Evolutionary conservation across 2,888 invertebrate genomes (phyloP), one percentile per base, ranked within the genome.

Genomic region (Galerucella pusilla): DNA sequence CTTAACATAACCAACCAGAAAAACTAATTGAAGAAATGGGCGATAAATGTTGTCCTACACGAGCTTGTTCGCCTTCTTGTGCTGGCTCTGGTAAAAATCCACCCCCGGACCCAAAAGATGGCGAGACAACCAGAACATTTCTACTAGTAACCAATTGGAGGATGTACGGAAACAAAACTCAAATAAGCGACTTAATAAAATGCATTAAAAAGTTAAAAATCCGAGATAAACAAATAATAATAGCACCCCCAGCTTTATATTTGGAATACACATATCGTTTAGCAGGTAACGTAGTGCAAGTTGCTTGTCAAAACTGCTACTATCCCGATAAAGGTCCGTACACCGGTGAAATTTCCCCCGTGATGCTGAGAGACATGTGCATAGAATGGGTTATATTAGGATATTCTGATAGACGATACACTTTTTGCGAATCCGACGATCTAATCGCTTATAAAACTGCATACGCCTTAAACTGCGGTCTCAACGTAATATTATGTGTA

Each of bases 151-250:
- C 61, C 6, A 61, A 61, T 35, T 61, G 61, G 61, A 61, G 61
- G 12, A 61, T 61, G 61, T n/a, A 61, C 14, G 61, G 61, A 61
- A 61, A 12, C 61, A 61, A 61, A 61, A 28, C n/a, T 35, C 61
- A 61, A 35, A 35, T 61, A 35, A 35, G 61, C 16, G 61, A 61
- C 28, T 14, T 61, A 35, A 28, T 61, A 28, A 61, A 61, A 35
- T 61, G 61, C 28, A 61, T 61, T 35, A 61, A 61, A 35, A 61
- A 61, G n/a, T 61, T 61, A 61, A 61, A 61, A 61, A 61, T 61
- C 12, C 61, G 61, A 61, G 61, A 61, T 16, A 61, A 61, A n/a
- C 12, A 61, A 61, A 35, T 61, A 61, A 35, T 61, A 35, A n/a
- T 61, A 14, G 61, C 61, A 35, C 61, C 61, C 6, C 61, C 61